These are phyloP conservation scores for Balaenoptera acutorostrata DNA, from an alignment of 2,113 vertebrate genomes.

Conservation along the genomic window DNA sequence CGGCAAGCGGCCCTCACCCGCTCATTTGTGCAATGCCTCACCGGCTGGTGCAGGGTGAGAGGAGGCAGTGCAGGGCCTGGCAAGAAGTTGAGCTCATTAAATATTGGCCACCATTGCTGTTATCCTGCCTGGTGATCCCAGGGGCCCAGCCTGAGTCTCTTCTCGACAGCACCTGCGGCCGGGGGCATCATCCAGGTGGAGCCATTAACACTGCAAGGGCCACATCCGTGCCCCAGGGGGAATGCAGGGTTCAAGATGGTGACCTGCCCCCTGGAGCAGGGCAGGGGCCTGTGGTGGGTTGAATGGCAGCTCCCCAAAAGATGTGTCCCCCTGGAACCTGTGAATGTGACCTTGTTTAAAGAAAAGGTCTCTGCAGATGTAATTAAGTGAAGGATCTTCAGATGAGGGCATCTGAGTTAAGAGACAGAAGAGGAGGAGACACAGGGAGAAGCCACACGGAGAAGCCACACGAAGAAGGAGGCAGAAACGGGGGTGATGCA, in stretches of 20 bases:
- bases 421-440: neutral
- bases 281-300: neutral
- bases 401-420: neutral
- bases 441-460: neutral
- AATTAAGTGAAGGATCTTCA: neutral
- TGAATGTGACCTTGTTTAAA: neutral
- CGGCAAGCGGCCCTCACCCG: neutral
- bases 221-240: neutral
- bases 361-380: neutral
- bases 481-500: neutral
- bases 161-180: neutral
- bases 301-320: neutral
- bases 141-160: neutral
- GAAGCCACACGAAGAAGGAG: fast-evolving
- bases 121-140: neutral
- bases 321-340: neutral
- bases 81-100: neutral
- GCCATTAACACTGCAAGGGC: neutral
- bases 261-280: neutral
- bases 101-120: neutral
- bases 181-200: neutral
- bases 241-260: neutral
- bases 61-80: neutral
- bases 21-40: neutral
- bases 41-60: neutral